These are phyloP conservation scores for Ochropleura plecta DNA, from an alignment of 2,888 invertebrate genomes.

Conservation along the genomic window DNA sequence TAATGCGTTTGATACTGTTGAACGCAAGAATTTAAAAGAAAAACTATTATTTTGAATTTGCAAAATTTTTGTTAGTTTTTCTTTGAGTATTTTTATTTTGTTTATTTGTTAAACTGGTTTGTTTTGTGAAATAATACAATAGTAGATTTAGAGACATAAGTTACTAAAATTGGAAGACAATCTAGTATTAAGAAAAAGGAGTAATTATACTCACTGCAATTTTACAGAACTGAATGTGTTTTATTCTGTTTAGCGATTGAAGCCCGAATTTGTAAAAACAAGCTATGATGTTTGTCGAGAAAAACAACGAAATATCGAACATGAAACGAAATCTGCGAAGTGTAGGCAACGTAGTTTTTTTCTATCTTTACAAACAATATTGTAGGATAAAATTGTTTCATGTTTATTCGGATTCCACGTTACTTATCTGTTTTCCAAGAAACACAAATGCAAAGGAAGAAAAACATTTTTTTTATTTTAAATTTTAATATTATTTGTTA, in stretches of 20 bases:
- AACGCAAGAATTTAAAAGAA: neutral
- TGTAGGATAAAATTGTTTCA: neutral
- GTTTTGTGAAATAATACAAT: neutral
- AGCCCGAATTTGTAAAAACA: neutral
- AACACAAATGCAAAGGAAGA: constrained; percentile 33
- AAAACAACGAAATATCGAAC: neutral
- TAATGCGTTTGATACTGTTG: constrained; percentile 42
- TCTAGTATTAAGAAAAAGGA: neutral
- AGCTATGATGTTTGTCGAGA: neutral
- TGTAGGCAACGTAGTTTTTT: constrained; percentile 1
- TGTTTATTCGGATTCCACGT: neutral
- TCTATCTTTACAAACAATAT: neutral
- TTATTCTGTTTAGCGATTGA: neutral
- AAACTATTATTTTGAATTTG: too few relatives aligned
- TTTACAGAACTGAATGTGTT: neutral
- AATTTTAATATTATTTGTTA: constrained; percentile 41
- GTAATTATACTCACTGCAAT: neutral
- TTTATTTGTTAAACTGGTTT: neutral
- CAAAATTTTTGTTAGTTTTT: neutral
- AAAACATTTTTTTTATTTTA: constrained; percentile 34
- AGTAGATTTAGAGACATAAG: neutral
- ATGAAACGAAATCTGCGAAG: neutral
- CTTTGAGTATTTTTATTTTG: neutral
- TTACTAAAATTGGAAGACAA: neutral
- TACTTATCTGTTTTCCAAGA: constrained; percentile 23